Evolutionary conservation across 2,797 vertebrate genomes (phyloP), one percentile per base, ranked within the genome.

Genomic region (Falco rusticolus): DNA sequence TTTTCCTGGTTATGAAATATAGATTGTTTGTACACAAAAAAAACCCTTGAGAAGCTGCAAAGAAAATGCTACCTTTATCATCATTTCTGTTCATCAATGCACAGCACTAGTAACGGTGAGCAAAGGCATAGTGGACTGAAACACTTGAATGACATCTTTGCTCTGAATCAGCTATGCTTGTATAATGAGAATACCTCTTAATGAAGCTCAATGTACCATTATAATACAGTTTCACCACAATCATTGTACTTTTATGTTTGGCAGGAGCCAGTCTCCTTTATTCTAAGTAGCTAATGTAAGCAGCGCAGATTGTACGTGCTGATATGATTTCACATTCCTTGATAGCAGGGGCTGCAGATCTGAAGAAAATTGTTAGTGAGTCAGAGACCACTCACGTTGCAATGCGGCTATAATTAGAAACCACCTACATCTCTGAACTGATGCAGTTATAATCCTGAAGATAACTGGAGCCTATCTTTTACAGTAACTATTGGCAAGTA

Each of bases 141-240:
- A 57, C 16, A 51, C 56, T 12, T 43, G 33, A 92, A 56, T 48
- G 64, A n/a, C 47, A 85, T 60, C 75, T 87, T 51, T 80, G 56
- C 83, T 80, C 64, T 80, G 33, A 87, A 47, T 93, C 91, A 82
- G 88, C 51, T 21, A 25, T 2, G 8, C 66, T 51, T 51, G 34
- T 16, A 22, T 8, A 28, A 84, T 47, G 66, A 86, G 93, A 94
- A 92, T 76, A 14, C 79, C 54, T 87, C 86, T 50, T 89, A 89
- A 92, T 92, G 90, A 95, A 96, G 83, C 37, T 75, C 80, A 71
- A 26, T 82, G 77, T 80, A 53, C 59, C 77, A 77, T 51, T 74
- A 66, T 19, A 90, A 64, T 5, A 43, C 24, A 76, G 51, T 59
- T 84, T 50, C 66, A 28, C 80, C 77, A 91, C 93, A 95, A 90